Base-by-base conservation (phyloP, 1,140 invertebrate genomes). In the Asbolus verrucosus region DNA sequence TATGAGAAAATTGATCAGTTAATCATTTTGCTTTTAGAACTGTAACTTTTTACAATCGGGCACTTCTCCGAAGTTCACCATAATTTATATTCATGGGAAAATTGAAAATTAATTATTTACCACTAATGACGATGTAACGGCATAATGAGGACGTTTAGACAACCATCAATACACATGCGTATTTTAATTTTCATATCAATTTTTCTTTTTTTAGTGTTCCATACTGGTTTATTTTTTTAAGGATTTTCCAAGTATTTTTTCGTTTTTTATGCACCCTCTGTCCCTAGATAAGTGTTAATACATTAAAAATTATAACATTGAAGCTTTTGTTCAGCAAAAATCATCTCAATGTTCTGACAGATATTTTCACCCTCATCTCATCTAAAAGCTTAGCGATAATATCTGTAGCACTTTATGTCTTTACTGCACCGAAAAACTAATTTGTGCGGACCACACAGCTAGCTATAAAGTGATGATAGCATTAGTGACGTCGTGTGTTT, bases 401-500 rank as follows among this genome's bases (percentile, higher is more conserved):
- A 63, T 39, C 14, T 38, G 18, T 41, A 63, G 61, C 61, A 63
- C 61, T 63, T n/a, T 24, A 13, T 11, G 19, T 27, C 18, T 62
- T 36, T 62, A 38, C 19, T 11, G 39, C 61, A 63, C 31, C 21
- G 39, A 18, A 38, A 38, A 24, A 62, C 6, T 62, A 62, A 62
- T 16, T 36, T 39, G 60, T 19, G 30, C 16, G 27, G 60, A 19
- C 36, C 16, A 39, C 61, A 63, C 33, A 33, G 9, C 18, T 38
- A 38, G 11, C 24, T 38, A 39, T 41, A 41, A 63, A 36, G n/a
- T n/a, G n/a, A 24, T 41, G 8, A 63, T 41, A 14, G 33, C 61
- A 39, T 68, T 72, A 72, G 70, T 72, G 70, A 72, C 54, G 54
- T 72, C 50, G 43, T 72, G 59, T 63, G 31, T 72, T 72, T 72